These are phyloP conservation scores for Spodoptera exigua DNA, from an alignment of 2,888 invertebrate species.

Conservation along the genomic window DNA sequence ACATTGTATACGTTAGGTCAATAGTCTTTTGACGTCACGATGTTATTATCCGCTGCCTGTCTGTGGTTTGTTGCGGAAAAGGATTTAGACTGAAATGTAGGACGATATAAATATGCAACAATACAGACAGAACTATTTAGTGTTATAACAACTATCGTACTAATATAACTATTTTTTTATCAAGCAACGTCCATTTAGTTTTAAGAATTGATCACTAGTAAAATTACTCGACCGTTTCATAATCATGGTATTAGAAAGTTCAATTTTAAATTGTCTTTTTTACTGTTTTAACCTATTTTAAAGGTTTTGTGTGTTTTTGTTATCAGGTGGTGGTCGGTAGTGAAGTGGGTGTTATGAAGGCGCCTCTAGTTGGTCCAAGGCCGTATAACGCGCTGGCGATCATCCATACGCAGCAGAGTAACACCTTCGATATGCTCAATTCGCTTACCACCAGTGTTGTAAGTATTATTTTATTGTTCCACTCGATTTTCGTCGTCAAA, in stretches of 20 bases:
- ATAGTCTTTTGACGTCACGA: slow-evolving; percentile 16
- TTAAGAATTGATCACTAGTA: too few relatives aligned
- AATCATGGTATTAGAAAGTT: too few relatives aligned
- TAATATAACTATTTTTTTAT: too few relatives aligned
- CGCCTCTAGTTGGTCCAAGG: slow-evolving; percentile 80
- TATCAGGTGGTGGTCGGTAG: slow-evolving; percentile 82
- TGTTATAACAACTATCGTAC: too few relatives aligned
- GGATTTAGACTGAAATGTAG: slow-evolving; percentile 1
- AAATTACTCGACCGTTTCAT: too few relatives aligned
- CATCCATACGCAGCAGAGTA: slow-evolving; percentile 88
- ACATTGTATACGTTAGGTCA: not conserved
- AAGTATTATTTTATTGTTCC: slow-evolving; percentile 59
- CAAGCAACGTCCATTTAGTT: too few relatives aligned
- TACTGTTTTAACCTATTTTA: too few relatives aligned
- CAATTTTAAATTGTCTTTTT: too few relatives aligned
- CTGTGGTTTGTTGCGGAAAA: slow-evolving; percentile 17
- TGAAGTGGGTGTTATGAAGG: slow-evolving; percentile 84
- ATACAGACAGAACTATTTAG: too few relatives aligned
- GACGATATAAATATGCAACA: not conserved
- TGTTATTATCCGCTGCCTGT: slow-evolving; percentile 12
- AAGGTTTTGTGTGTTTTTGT: too few relatives aligned
- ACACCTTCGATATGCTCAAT: slow-evolving; percentile 88
- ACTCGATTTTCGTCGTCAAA: too few relatives aligned
- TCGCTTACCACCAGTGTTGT: slow-evolving; percentile 87
- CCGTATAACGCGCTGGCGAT: slow-evolving; percentile 87